Conservation (phyloP, 1,140 invertebrate genomes). For the Scaptodrosophila lebanonensis region DNA sequence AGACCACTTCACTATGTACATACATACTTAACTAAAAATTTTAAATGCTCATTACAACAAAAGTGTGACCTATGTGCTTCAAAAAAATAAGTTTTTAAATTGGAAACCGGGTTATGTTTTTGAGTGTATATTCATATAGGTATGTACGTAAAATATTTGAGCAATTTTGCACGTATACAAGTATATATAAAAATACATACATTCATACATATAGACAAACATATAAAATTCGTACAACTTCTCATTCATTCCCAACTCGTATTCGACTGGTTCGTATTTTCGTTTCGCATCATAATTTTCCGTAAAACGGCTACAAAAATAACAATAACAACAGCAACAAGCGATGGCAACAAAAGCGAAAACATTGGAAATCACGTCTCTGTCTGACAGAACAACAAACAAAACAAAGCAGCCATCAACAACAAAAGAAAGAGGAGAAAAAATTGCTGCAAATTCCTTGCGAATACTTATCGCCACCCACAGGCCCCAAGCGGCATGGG, state of each 20-base stretch:
- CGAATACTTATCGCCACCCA: neutral
- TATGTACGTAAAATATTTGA: neutral
- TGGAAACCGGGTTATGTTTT: too few relatives aligned
- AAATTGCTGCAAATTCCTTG: slow-evolving; percentile 39
- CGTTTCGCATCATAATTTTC: slow-evolving; percentile 73
- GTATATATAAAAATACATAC: neutral
- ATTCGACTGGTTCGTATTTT: slow-evolving; percentile 52
- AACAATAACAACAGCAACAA: slow-evolving; percentile 35
- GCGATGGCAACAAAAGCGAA: slow-evolving; percentile 13
- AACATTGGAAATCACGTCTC: slow-evolving; percentile 64
- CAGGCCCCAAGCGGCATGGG: neutral
- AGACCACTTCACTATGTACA: too few relatives aligned
- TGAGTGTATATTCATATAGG: neutral
- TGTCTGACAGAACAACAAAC: slow-evolving; percentile 4
- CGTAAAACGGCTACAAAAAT: slow-evolving; percentile 25
- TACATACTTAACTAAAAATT: too few relatives aligned
- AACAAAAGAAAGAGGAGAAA: slow-evolving; percentile 11
- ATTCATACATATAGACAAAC: slow-evolving; percentile 7
- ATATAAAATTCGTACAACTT: slow-evolving; percentile 16
- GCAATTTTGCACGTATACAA: neutral
- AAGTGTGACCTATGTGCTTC: too few relatives aligned
- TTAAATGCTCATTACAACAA: too few relatives aligned
- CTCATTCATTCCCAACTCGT: slow-evolving; percentile 56
- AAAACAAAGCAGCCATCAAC: slow-evolving; percentile 11
- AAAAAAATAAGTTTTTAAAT: too few relatives aligned